Evolutionary conservation across 2,113 vertebrate genomes (phyloP).

Genomic region (Syngnathus scovelli): DNA sequence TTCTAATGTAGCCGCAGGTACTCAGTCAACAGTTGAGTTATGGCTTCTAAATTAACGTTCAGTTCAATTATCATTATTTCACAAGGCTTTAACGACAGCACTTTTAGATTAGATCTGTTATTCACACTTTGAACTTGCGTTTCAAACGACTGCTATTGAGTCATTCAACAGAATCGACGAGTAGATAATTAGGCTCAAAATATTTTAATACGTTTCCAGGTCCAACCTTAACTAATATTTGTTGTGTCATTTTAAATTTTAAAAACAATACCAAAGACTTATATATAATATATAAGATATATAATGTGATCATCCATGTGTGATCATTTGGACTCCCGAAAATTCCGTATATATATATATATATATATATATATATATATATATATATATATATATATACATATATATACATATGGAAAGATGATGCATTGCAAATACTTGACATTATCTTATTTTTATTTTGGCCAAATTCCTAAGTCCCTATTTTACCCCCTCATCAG

Average conservation of each 20-base stretch:
- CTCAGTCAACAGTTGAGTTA: conserved; percentile 3
- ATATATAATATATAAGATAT: no score
- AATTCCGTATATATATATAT: no score
- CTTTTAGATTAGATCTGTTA: conserved; percentile 1
- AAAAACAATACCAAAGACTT: no score
- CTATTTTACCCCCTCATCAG: background rate
- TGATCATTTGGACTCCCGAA: no score
- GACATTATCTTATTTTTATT: no score
- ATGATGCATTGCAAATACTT: background rate
- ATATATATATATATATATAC: background rate
- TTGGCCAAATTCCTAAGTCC: background rate
- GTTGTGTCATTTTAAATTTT: background rate
- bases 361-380: no score
- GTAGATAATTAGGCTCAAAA: background rate
- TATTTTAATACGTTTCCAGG: background rate
- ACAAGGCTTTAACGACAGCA: conserved; percentile 13
- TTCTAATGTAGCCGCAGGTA: conserved; percentile 23
- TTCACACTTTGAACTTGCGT: background rate
- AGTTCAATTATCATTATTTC: conserved; percentile 20
- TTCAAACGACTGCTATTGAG: conserved; percentile 8
- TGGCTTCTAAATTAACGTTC: conserved; percentile 10
- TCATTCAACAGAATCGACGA: background rate
- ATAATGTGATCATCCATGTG: no score
- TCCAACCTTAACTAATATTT: background rate
- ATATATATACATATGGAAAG: background rate